phyloP scores from a whole-genome alignment of 2,797 vertebrate species.

The Chloroceryle amazona region DNA sequence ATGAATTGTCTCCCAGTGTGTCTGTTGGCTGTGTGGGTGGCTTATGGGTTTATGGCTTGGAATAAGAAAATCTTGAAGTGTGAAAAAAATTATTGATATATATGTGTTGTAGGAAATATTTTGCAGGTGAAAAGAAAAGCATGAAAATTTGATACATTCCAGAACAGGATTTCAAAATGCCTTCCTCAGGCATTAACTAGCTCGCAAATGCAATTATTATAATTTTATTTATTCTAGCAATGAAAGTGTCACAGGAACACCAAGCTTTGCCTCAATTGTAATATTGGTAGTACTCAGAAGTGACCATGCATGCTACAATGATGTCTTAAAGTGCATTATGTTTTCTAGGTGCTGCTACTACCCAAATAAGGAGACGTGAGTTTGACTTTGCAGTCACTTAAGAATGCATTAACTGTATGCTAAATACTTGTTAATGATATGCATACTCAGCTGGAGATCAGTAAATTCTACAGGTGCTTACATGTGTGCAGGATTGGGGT shows the following conservation, averaged over 20 bases:
- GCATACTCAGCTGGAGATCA: too few relatives aligned
- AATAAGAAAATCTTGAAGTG: not conserved
- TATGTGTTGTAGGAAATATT: not conserved
- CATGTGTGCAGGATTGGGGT: not conserved
- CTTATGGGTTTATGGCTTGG: not conserved
- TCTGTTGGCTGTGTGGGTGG: not conserved
- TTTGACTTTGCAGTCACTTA: slow-evolving; percentile 59
- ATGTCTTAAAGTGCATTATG: not conserved
- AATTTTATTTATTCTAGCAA: not conserved
- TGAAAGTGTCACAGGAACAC: not conserved
- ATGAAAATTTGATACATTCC: not conserved
- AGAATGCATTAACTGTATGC: not conserved
- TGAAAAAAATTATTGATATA: not conserved
- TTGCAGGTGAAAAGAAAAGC: not conserved
- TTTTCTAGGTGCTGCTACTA: not conserved
- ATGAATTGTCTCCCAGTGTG: not conserved
- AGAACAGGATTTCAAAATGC: not conserved
- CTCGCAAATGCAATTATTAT: not conserved
- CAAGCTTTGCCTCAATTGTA: not conserved
- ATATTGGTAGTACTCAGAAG: not conserved
- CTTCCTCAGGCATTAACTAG: not conserved
- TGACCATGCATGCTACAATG: not conserved
- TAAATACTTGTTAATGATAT: not conserved
- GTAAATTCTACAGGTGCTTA: slow-evolving; percentile 6
- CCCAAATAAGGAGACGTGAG: not conserved